Evolutionary conservation across 2,888 invertebrate genomes (phyloP), one percentile per base, ranked within the genome.

Genomic region (Orthosia gracilis): DNA sequence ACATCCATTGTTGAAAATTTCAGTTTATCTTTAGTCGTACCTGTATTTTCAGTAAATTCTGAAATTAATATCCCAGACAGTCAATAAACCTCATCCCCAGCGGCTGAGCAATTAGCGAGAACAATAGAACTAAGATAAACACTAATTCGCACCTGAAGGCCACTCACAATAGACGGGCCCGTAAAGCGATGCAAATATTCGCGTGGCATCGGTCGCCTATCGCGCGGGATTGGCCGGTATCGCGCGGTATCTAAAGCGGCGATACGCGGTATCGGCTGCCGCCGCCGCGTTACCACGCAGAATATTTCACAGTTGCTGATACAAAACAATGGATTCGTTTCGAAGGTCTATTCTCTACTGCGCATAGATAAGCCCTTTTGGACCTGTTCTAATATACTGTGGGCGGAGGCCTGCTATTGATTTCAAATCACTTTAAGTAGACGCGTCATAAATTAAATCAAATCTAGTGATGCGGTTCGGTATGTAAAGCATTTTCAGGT

Each of bases 261-360:
- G 68, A 73, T 68, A 63, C 49, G 59, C 55, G 58, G 15, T 65
- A 76, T 79, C 69, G 21, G 47, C n/a, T 15, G 67, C n/a, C 17
- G 67, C 52, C 52, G 47, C 52, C 49, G 55, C 21, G 31, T 31
- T 54, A 52, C 47, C 49, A 4, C 26, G 21, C 18, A 45, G 21
- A 65, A 83, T 69, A 79, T 79, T 83, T 70, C 65, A 70, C 31
- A 50, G 31, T 21, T 50, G 4, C 61, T 75, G 54, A 17, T 57
- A 54, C 50, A 45, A 31, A 47, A 50, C 50, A 52, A 57, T n/a
- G 40, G 11, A 62, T 23, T 26, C 13, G 7, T 52, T 50, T 45
- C 52, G 54, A 73, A 69, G 49, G 23, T 12, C 12, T 23, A 47
- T 45, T 21, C 49, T 17, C 7, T 18, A 23, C 12, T 55, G 17